Evolutionary conservation across 2,888 invertebrate species (phyloP), one percentile per base, ranked within the genome.

Genomic region (Stenodera caucasica): DNA sequence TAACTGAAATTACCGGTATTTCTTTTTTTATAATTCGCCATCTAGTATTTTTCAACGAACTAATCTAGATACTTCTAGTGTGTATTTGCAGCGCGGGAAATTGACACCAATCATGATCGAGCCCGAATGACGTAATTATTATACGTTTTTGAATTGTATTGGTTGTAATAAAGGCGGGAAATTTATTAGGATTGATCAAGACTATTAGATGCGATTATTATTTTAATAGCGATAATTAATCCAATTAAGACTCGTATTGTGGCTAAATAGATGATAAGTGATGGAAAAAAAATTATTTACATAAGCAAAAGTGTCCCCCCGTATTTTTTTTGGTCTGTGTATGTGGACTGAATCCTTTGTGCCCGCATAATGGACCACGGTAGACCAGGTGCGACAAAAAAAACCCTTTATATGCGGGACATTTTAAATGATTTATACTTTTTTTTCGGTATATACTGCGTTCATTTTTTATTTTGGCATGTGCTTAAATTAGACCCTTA

Each of bases 321-420:
- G n/a, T 61, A 55, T 21, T 18, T 45, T 45, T 45, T 45, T 45
- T 21, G 2, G 2, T 45, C 21, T 12, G 26, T 26, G 26, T 18
- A 1, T 21, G 8, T 45, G 21, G 21, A 11, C 11, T 12, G 45
- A 45, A 45, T 73, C 75, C 75, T 77, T 77, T 77, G 71, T 74
- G 67, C 77, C 78, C 77, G 77, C 74, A 77, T 76, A 75, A 75
- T 72, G 70, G 73, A 73, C 58, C 60, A 61, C 60, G 58, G 63
- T 67, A 64, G 71, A 66, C 79, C 78, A 79, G 79, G 78, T 79
- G 78, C 69, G 72, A 75, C 72, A n/a, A 77, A 78, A 78, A 78
- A 76, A 76, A 67, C 70, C 69, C 73, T 75, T 75, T 75, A 72
- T 75, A 73, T 74, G 74, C 71, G 72, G 74, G 74, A 72, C 74